Base-by-base conservation (phyloP, 2,888 invertebrate species). In the Dinocampus coccinellae region DNA sequence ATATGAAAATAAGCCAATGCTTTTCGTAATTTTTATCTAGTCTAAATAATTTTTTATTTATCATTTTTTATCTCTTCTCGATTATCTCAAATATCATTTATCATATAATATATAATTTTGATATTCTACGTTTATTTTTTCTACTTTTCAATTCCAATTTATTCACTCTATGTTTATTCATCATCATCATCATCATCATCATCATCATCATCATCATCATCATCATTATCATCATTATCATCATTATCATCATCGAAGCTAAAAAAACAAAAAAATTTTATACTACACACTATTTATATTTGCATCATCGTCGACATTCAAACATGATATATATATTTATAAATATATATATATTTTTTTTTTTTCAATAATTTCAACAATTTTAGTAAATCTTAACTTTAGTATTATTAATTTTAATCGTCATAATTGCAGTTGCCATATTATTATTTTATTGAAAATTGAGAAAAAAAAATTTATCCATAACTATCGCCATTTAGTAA, bases 361-460 rank as follows among this genome's bases (percentile, higher is more conserved):
- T n/a, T n/a, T n/a, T n/a, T n/a, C n/a, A n/a, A n/a, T 33, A 6
- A 74, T 76, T 76, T 74, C 72, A 42, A 77, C 74, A 47, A 24
- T 29, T 42, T 60, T 52, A 36, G 22, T 36, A 42, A 39, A 55
- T 55, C 73, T 73, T 78, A 76, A 79, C 65, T 72, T 77, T 81
- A 79, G 77, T 77, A 76, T 79, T 80, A 75, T 74, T 80, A 75
- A 76, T 64, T 74, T 75, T 75, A 63, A 78, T 77, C 75, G 68
- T 76, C 75, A 63, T 78, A 78, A 76, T 77, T 75, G 76, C 76
- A 77, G 79, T 81, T 82, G 83, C 83, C 81, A 82, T 82, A 81
- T 81, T 80, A 80, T 73, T 78, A 77, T 79, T 71, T 78, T 76
- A 74, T 76, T n/a, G 70, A 68, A 68, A 69, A 55, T 24, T 16